Conservation (phyloP, 2,113 vertebrate species). For the Sapajus apella region DNA sequence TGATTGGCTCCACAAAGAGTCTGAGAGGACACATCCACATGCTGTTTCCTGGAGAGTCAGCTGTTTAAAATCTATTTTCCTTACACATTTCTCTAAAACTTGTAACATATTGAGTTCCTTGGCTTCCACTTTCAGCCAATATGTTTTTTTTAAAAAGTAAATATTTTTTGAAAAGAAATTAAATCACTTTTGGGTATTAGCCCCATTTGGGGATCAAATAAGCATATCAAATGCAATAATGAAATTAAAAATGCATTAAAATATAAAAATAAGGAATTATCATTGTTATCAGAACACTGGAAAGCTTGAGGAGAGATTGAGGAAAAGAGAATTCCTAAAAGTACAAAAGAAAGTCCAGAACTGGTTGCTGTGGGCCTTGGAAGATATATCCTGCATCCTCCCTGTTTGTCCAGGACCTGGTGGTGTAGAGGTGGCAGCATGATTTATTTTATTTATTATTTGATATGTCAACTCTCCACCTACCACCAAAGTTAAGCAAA, state of each 20-base stretch:
- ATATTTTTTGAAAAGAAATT: slow-evolving; percentile 10
- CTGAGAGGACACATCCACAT: neutral
- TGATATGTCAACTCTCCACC: neutral
- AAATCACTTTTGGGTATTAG: neutral
- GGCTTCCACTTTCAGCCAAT: neutral
- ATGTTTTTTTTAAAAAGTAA: neutral
- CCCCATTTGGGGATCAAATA: neutral
- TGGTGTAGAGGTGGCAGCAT: neutral
- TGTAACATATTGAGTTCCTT: neutral
- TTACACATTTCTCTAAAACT: neutral
- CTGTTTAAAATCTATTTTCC: neutral
- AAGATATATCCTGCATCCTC: neutral
- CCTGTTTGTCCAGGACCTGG: neutral
- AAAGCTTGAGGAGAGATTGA: neutral
- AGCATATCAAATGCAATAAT: neutral
- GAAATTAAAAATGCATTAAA: neutral
- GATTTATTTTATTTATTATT: neutral
- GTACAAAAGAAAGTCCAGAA: neutral
- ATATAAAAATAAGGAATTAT: neutral
- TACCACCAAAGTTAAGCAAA: neutral
- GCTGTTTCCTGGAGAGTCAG: neutral
- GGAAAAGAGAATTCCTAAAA: neutral
- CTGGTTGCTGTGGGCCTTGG: neutral
- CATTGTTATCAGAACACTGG: neutral
- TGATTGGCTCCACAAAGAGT: neutral